Percentiles rank a stretch among this genome's conserved stretches.
Conservation (phyloP, 2,888 invertebrate species). For the Drosophila antonietae region DNA sequence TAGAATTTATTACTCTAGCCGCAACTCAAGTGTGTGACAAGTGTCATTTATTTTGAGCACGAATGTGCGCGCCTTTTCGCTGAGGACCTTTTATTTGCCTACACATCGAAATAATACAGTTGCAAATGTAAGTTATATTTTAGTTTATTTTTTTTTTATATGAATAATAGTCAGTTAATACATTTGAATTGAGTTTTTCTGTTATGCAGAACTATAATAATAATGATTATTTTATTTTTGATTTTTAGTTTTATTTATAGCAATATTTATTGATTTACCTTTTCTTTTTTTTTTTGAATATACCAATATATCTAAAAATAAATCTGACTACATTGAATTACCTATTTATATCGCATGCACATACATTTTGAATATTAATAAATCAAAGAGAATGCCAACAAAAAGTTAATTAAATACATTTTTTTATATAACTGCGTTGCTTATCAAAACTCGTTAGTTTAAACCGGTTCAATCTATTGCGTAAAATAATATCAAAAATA, state of each 20-base stretch:
- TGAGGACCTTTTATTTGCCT: background rate
- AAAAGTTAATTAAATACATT: background rate
- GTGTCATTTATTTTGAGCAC: slow-evolving; percentile 28
- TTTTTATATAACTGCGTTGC: background rate
- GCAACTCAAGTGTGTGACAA: slow-evolving; percentile 35
- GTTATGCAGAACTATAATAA: no score
- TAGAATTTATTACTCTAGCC: slow-evolving; percentile 20
- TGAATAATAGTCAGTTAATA: background rate
- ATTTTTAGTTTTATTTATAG: no score
- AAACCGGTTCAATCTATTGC: slow-evolving; percentile 7
- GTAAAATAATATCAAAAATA: background rate
- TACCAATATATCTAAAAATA: background rate
- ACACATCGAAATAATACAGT: background rate
- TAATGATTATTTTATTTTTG: no score
- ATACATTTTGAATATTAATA: slow-evolving; percentile 1
- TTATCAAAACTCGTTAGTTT: slow-evolving; percentile 1
- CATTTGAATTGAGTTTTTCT: no score
- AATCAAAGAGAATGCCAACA: background rate
- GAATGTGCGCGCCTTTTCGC: slow-evolving; percentile 19
- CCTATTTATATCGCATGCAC: background rate
- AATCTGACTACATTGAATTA: background rate
- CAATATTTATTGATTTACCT: no score
- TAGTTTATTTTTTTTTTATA: background rate
- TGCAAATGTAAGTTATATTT: background rate
- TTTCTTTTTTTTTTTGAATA: no score